phyloP scores from a whole-genome alignment of 2,797 vertebrate species.

The Phoxinus dragarum region DNA sequence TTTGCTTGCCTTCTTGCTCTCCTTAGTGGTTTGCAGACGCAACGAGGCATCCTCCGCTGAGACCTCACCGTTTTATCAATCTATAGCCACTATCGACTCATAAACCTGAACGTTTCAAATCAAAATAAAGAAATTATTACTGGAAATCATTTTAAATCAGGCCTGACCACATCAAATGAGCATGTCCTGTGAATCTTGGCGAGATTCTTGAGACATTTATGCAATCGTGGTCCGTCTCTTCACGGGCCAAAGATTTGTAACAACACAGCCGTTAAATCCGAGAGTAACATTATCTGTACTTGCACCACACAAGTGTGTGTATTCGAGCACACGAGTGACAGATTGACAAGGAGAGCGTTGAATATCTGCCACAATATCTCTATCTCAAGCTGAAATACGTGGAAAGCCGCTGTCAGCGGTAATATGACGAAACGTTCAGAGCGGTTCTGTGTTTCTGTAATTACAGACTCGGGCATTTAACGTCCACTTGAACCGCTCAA shows the following conservation, averaged over 20 bases:
- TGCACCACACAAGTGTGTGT: not conserved
- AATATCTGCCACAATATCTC: not conserved
- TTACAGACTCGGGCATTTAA: not conserved
- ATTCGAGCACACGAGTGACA: not conserved
- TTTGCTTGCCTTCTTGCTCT: constrained; percentile 26
- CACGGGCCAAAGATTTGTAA: not conserved
- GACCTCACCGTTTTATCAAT: not conserved
- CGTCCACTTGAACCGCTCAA: not conserved
- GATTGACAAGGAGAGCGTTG: not conserved
- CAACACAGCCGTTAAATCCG: not conserved
- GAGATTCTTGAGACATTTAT: not conserved
- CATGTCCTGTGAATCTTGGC: constrained; percentile 11
- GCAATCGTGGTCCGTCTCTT: not conserved
- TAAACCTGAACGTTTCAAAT: not conserved
- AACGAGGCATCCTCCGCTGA: not conserved
- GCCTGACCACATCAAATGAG: not conserved
- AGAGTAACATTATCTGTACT: not conserved
- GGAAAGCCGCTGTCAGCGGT: not conserved
- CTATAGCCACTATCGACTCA: not conserved
- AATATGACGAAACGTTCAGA: not conserved
- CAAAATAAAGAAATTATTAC: constrained; percentile 3
- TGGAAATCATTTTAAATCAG: constrained; percentile 17
- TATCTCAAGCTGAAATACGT: not conserved
- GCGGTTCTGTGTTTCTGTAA: not conserved
- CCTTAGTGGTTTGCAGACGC: not conserved